phyloP scores from a whole-genome alignment of 2,888 invertebrate species.

The Micropterix aruncella region DNA sequence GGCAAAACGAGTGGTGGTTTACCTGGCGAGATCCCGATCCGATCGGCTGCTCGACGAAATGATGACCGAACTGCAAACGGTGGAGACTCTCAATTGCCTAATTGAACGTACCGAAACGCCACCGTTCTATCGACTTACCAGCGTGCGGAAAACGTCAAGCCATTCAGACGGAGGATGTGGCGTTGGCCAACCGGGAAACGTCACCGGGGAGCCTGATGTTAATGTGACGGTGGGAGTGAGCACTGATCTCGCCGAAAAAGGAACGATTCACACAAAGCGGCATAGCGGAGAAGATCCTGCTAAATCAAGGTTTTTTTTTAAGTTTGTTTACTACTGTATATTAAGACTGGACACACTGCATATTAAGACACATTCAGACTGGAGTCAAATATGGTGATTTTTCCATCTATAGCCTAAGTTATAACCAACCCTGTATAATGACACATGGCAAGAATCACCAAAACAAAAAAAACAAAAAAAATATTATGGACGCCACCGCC shows the following conservation, averaged over 20 bases:
- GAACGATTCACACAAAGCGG: constrained; percentile 92
- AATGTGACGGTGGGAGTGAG: constrained; percentile 21
- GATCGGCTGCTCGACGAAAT: constrained; percentile 91
- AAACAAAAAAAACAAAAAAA: too few relatives aligned
- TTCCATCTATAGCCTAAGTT: too few relatives aligned
- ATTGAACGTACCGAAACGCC: constrained; percentile 97
- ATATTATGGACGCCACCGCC: too few relatives aligned
- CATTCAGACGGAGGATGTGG: constrained; percentile 50
- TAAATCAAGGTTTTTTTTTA: constrained; percentile 34
- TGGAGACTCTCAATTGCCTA: constrained; percentile 89
- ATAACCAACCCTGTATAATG: too few relatives aligned
- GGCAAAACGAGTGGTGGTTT: constrained; percentile 92
- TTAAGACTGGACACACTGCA: too few relatives aligned
- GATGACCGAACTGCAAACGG: constrained; percentile 94
- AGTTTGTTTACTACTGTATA: too few relatives aligned
- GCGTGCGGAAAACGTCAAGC: constrained; percentile 81
- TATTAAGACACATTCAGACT: too few relatives aligned
- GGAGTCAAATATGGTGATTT: too few relatives aligned
- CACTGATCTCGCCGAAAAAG: constrained; percentile 63
- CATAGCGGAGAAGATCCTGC: constrained; percentile 83
- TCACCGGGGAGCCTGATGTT: constrained; percentile 27
- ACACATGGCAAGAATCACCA: too few relatives aligned
- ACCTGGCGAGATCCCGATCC: constrained; percentile 82
- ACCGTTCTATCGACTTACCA: constrained; percentile 91
- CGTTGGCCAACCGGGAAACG: constrained; percentile 12